Conservation (phyloP, 2,797 vertebrate species). For the Etheostoma perlongum region DNA sequence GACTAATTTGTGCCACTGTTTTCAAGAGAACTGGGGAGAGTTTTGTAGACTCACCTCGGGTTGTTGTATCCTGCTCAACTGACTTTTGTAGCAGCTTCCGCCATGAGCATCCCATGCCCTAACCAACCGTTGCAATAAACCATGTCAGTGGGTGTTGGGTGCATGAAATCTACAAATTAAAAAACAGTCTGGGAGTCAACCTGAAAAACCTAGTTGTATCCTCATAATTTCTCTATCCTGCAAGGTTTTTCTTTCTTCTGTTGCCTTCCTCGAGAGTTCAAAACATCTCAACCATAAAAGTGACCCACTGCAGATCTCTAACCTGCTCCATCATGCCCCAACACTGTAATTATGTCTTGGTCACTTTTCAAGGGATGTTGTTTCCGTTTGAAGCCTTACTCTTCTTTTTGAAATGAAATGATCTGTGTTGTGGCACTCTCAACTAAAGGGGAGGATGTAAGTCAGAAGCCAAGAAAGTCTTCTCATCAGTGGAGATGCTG, state of each 20-base stretch:
- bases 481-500: constrained; percentile 32
- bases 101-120: constrained; percentile 19
- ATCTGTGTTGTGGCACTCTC: constrained; percentile 57
- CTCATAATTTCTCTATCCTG: not conserved
- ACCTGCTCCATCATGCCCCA: constrained; percentile 46
- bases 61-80: constrained; percentile 38
- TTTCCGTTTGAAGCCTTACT: constrained; percentile 72
- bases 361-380: constrained; percentile 68
- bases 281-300: constrained; percentile 56
- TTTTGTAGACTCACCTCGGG: constrained; percentile 48
- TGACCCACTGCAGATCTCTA: constrained; percentile 63
- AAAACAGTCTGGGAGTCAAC: constrained; percentile 10
- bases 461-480: constrained; percentile 58
- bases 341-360: constrained; percentile 75
- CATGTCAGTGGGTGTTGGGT: not conserved
- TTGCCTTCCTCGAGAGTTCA: constrained; percentile 27
- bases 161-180: not conserved
- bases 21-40: constrained; percentile 38
- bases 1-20: constrained; percentile 72
- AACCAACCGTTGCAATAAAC: constrained; percentile 26
- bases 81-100: constrained; percentile 26
- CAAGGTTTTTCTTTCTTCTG: constrained; percentile 28
- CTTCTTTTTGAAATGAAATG: constrained; percentile 75
- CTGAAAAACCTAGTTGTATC: constrained; percentile 11
- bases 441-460: constrained; percentile 69